A percentile compares a stretch with the other conserved stretches of the same genome.
phyloP scores from a whole-genome alignment of 2,888 invertebrate genomes.

The Lasioglossum malachurum region DNA sequence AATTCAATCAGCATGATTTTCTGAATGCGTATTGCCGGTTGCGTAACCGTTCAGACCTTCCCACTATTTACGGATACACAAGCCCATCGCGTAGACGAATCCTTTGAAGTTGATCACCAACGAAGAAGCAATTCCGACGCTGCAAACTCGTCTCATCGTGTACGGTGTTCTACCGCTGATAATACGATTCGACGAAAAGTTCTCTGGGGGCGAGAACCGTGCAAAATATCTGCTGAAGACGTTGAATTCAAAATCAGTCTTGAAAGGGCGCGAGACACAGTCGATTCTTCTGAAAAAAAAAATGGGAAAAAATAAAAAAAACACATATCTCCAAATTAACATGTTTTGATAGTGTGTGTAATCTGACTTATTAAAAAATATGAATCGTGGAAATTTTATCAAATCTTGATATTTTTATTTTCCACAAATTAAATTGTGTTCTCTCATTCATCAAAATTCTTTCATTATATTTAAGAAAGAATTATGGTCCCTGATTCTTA shows the following conservation, averaged over 20 bases:
- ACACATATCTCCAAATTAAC: background rate
- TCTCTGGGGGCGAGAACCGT: background rate
- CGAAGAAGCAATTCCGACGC: conserved; percentile 69
- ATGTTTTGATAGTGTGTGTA: too few relatives aligned
- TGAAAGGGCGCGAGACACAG: background rate
- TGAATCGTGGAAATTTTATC: too few relatives aligned
- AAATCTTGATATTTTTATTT: too few relatives aligned
- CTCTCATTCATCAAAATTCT: too few relatives aligned
- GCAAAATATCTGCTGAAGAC: background rate
- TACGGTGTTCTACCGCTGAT: background rate
- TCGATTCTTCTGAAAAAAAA: background rate
- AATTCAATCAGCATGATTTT: conserved; percentile 66
- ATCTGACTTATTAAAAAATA: too few relatives aligned
- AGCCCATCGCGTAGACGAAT: conserved; percentile 49
- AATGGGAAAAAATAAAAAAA: background rate
- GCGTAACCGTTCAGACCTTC: conserved; percentile 56
- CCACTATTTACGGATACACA: conserved; percentile 24
- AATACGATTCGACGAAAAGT: conserved; percentile 11
- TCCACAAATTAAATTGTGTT: too few relatives aligned
- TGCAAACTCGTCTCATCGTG: conserved; percentile 36
- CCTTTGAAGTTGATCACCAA: conserved; percentile 70
- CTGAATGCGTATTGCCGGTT: conserved; percentile 57
- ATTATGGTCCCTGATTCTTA: too few relatives aligned
- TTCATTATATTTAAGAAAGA: background rate
- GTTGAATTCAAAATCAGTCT: background rate